Conservation (phyloP, 2,888 invertebrate species). For the Tetragonisca angustula region DNA sequence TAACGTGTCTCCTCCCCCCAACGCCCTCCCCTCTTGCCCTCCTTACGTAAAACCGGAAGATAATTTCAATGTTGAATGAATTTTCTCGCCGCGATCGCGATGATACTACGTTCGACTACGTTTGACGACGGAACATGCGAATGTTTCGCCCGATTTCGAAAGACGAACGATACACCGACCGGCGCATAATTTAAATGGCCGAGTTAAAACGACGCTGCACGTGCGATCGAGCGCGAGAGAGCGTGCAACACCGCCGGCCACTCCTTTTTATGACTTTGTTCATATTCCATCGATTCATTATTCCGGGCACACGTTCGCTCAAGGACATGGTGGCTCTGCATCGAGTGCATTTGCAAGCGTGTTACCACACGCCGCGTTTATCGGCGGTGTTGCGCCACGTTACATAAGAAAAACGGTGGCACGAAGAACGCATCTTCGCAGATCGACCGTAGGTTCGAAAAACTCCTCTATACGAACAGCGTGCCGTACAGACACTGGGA, state of each 20-base stretch:
- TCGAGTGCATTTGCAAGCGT: conserved; percentile 40
- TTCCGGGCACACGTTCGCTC: conserved; percentile 54
- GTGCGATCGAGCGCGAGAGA: neutral
- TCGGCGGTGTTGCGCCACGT: conserved; percentile 23
- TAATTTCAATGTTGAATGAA: neutral
- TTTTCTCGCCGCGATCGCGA: neutral
- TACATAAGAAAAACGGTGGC: conserved; percentile 42
- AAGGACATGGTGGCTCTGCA: conserved; percentile 52
- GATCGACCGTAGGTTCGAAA: conserved; percentile 19
- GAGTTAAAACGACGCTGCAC: neutral
- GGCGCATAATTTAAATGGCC: conserved; percentile 33
- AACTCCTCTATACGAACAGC: conserved; percentile 6
- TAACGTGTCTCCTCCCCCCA: neutral
- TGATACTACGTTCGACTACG: neutral
- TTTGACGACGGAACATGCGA: neutral
- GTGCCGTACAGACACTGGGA: too few species aligned
- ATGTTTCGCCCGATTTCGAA: neutral
- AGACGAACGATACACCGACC: conserved; percentile 16
- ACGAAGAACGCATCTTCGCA: conserved; percentile 18
- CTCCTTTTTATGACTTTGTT: conserved; percentile 51
- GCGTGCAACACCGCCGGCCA: conserved; percentile 14
- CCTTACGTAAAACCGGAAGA: neutral
- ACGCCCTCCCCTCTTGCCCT: too few species aligned
- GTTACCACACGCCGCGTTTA: conserved; percentile 35
- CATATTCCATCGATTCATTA: conserved; percentile 55